Percentiles rank a stretch among this genome's conserved stretches.
phyloP scores from a whole-genome alignment of 2,113 vertebrate genomes.

The Saguinus imperator region DNA sequence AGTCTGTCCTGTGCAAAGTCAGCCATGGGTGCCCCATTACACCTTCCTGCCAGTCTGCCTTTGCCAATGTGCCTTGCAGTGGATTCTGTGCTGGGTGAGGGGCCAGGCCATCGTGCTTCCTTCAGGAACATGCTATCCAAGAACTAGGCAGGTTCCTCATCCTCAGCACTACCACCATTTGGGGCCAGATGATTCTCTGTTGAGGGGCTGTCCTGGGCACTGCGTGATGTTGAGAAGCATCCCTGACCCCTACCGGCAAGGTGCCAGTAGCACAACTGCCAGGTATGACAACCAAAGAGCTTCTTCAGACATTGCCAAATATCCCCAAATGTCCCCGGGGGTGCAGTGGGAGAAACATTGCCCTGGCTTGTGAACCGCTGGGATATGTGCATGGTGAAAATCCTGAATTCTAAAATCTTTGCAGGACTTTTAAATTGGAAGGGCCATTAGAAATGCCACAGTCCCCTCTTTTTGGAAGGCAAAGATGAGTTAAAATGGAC shows the following conservation, averaged over 20 bases:
- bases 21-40: not conserved
- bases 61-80: not conserved
- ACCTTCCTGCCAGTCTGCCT: not conserved
- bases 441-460: not conserved
- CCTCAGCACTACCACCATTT: accelerated
- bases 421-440: not conserved
- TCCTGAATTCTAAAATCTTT: not conserved
- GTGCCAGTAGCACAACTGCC: not conserved
- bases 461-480: not conserved
- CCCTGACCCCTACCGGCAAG: too few relatives aligned
- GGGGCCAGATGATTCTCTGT: too few relatives aligned
- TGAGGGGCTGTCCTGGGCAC: not conserved
- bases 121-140: not conserved
- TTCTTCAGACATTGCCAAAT: not conserved
- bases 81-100: not conserved
- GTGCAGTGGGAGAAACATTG: accelerated
- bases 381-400: not conserved
- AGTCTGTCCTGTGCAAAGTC: not conserved
- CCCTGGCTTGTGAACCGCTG: not conserved
- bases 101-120: not conserved
- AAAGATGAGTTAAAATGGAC: not conserved
- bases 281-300: not conserved
- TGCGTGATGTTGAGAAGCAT: accelerated
- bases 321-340: accelerated
- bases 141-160: not conserved